These are phyloP conservation scores for Drosophila pachea DNA, from an alignment of 1,140 invertebrate species.

Conservation along the genomic window DNA sequence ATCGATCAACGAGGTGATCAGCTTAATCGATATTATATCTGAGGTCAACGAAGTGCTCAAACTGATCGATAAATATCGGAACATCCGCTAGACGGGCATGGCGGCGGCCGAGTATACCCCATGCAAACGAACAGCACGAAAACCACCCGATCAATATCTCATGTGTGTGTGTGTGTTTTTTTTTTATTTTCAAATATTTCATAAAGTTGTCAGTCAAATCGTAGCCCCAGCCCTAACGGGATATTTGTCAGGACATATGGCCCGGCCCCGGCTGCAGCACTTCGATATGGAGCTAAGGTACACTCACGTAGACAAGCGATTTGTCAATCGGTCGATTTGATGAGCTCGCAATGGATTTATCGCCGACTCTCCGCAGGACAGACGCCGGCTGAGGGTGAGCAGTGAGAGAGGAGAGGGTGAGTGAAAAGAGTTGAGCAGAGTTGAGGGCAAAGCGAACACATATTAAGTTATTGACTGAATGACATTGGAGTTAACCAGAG, in stretches of 20 bases:
- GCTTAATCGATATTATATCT: too few species aligned
- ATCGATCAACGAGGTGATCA: too few species aligned
- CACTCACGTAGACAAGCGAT: conserved; percentile 73
- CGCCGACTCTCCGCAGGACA: neutral
- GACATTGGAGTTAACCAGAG: neutral
- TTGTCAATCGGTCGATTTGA: conserved; percentile 74
- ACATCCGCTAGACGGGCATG: too few species aligned
- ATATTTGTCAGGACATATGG: conserved; percentile 13
- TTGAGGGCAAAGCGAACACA: neutral
- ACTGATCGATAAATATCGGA: too few species aligned
- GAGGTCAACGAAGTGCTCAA: too few species aligned
- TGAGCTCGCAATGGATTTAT: conserved; percentile 44
- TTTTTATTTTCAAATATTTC: conserved; percentile 10
- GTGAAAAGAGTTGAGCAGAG: conserved; percentile 11
- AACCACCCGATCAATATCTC: conserved; percentile 19
- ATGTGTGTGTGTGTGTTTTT: neutral
- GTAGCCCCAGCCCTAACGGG: neutral
- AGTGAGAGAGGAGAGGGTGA: too few species aligned
- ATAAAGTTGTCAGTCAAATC: conserved; percentile 60
- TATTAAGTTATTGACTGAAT: neutral
- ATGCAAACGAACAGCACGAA: too few species aligned
- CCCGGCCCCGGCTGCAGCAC: neutral
- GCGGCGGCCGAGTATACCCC: too few species aligned
- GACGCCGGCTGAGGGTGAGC: neutral
- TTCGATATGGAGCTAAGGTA: conserved; percentile 25